phyloP scores from a whole-genome alignment of 2,888 invertebrate species.

The Polyploca ridens region DNA sequence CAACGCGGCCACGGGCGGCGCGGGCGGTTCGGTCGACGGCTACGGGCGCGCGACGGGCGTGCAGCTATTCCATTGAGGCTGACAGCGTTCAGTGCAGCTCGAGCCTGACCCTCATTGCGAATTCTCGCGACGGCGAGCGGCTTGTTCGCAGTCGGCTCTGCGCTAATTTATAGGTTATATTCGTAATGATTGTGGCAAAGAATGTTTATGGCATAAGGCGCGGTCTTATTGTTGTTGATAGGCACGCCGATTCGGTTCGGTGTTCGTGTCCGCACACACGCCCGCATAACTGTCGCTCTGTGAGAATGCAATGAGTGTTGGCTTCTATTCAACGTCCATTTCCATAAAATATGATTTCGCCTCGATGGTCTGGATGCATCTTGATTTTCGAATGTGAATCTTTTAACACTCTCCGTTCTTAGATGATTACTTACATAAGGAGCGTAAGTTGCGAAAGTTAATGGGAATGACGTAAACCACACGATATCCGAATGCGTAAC shows the following conservation, averaged over 20 bases:
- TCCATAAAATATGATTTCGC: conserved; percentile 79
- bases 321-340: conserved; percentile 77
- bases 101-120: conserved; percentile 61
- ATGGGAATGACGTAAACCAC: conserved; percentile 49
- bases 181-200: conserved; percentile 79
- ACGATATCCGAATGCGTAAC: conserved; percentile 45
- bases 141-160: conserved; percentile 65
- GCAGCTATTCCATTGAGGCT: conserved; percentile 51
- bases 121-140: conserved; percentile 62
- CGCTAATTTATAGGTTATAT: conserved; percentile 81
- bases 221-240: conserved; percentile 79
- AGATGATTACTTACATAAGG: conserved; percentile 32
- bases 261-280: conserved; percentile 64
- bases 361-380: conserved; percentile 65
- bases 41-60: conserved; percentile 32
- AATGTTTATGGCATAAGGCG: conserved; percentile 80
- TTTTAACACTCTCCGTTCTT: conserved; percentile 43
- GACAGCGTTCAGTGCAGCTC: conserved; percentile 26
- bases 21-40: conserved; percentile 26
- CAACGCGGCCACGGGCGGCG: no score
- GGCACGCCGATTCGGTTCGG: conserved; percentile 51
- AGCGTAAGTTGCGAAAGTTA: conserved; percentile 54
- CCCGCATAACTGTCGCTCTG: conserved; percentile 72
- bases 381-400: conserved; percentile 49
- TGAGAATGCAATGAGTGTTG: conserved; percentile 71